Percentiles rank a stretch among this genome's conserved stretches.
Evolutionary conservation across 2,113 vertebrate species (phyloP).

Genomic region (Argyrosomus japonicus): DNA sequence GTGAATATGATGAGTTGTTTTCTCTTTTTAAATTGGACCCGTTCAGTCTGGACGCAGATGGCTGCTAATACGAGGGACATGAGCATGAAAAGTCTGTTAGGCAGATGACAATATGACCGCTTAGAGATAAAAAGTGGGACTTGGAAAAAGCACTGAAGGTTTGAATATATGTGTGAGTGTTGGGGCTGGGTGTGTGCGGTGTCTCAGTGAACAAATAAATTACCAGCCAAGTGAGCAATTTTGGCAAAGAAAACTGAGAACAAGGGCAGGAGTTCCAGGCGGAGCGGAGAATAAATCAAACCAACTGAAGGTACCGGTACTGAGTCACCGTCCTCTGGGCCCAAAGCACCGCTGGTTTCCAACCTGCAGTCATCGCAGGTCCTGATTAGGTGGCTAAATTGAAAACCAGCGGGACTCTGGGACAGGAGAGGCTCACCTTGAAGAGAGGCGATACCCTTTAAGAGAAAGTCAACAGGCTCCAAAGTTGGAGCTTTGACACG

Average conservation of each 20-base stretch:
- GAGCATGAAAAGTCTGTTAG: slow-evolving; percentile 25
- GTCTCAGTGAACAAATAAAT: slow-evolving; percentile 15
- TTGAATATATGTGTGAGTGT: neutral
- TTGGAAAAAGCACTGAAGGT: slow-evolving; percentile 14
- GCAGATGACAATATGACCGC: slow-evolving; percentile 48
- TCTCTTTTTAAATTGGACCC: slow-evolving; percentile 34
- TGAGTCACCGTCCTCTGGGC: slow-evolving; percentile 26
- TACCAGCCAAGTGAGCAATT: slow-evolving; percentile 16
- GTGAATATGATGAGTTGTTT: slow-evolving; percentile 35
- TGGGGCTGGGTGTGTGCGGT: neutral
- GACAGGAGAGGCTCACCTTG: slow-evolving; percentile 12
- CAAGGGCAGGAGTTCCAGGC: neutral
- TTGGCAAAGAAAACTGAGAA: slow-evolving; percentile 31
- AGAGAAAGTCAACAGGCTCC: neutral
- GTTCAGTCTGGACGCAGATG: slow-evolving; percentile 45
- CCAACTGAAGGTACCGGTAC: slow-evolving; percentile 10
- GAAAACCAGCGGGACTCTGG: slow-evolving; percentile 15
- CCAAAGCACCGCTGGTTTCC: neutral
- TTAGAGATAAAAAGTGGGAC: slow-evolving; percentile 49
- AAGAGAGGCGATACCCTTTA: neutral
- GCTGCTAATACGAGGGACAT: slow-evolving; percentile 25
- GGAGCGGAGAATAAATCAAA: slow-evolving; percentile 4
- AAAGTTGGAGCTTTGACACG: neutral
- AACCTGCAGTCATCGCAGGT: neutral
- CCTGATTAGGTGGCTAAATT: neutral